Conservation (phyloP, 92 coral and sea anemone species). For the Palythoa grandiflora region DNA sequence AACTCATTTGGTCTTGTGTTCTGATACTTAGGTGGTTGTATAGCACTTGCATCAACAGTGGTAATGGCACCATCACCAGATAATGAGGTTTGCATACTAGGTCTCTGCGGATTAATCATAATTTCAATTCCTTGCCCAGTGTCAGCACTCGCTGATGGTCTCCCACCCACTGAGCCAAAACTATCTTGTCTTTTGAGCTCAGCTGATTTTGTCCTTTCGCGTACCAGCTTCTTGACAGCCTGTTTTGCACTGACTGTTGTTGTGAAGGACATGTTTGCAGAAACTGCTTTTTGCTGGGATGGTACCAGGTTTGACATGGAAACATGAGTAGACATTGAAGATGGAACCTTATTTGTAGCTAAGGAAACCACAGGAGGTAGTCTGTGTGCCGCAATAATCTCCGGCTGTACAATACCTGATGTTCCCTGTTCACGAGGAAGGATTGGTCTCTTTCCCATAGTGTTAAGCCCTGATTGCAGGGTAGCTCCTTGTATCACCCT, state of each 20-base stretch:
- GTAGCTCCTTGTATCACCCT: conserved; percentile 45
- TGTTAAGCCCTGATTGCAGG: conserved; percentile 36
- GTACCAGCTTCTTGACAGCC: conserved; percentile 92
- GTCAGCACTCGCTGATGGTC: background rate
- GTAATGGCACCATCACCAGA: background rate
- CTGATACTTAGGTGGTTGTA: conserved; percentile 20
- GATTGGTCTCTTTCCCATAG: conserved; percentile 75
- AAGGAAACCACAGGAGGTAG: conserved; percentile 49
- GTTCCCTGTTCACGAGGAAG: conserved; percentile 74
- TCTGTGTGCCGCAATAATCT: conserved; percentile 32
- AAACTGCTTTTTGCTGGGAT: conserved; percentile 16
- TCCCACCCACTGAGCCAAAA: background rate
- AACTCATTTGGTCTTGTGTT: conserved; percentile 65
- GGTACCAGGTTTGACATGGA: conserved; percentile 15
- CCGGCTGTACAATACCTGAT: background rate
- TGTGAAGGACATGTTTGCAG: background rate
- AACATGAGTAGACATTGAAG: background rate
- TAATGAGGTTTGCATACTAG: background rate
- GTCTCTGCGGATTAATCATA: background rate
- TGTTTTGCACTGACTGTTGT: conserved; percentile 84
- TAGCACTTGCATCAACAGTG: conserved; percentile 31
- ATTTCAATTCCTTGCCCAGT: background rate
- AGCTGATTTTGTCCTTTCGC: conserved; percentile 85
- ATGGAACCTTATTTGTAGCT: conserved; percentile 21
- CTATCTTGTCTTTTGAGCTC: conserved; percentile 72